Evolutionary conservation across 2,888 invertebrate species (phyloP).

Genomic region (Euclidia mi): DNA sequence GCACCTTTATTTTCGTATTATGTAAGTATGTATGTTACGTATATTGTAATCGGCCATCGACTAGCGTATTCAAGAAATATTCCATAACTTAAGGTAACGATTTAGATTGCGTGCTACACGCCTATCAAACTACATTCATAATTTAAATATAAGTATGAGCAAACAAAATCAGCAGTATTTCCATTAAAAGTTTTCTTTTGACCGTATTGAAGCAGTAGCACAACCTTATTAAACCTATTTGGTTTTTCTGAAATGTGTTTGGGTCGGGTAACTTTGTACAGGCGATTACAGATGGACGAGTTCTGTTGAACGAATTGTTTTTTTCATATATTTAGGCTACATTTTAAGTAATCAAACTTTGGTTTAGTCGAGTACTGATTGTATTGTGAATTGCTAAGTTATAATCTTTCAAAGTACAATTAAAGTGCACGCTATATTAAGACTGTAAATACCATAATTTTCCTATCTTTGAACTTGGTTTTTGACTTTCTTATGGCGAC

Average conservation of each 20-base stretch:
- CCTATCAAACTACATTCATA: slow-evolving; percentile 32
- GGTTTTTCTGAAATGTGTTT: slow-evolving; percentile 2
- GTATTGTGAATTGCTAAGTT: not conserved
- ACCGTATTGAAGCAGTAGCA: not conserved
- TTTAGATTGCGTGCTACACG: slow-evolving; percentile 36
- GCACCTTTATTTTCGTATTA: too few relatives aligned
- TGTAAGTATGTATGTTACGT: too few relatives aligned
- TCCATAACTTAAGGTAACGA: slow-evolving; percentile 24
- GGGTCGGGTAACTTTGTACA: slow-evolving; percentile 1
- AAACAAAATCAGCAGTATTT: slow-evolving; percentile 24
- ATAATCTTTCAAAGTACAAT: too few relatives aligned
- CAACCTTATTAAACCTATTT: slow-evolving; percentile 13
- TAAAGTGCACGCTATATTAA: too few relatives aligned
- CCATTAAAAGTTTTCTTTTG: slow-evolving; percentile 20
- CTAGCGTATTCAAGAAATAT: slow-evolving; percentile 26
- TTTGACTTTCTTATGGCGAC: too few relatives aligned
- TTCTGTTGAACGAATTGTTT: not conserved
- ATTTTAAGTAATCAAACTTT: not conserved
- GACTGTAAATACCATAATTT: too few relatives aligned
- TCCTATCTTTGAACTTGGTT: too few relatives aligned
- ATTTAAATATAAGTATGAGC: slow-evolving; percentile 37
- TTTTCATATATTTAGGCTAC: not conserved
- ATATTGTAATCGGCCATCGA: slow-evolving; percentile 33
- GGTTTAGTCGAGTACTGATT: not conserved
- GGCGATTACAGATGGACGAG: not conserved